Evolutionary conservation across 2,888 invertebrate genomes (phyloP), one percentile per base, ranked within the genome.

Genomic region (Dryobota labecula): DNA sequence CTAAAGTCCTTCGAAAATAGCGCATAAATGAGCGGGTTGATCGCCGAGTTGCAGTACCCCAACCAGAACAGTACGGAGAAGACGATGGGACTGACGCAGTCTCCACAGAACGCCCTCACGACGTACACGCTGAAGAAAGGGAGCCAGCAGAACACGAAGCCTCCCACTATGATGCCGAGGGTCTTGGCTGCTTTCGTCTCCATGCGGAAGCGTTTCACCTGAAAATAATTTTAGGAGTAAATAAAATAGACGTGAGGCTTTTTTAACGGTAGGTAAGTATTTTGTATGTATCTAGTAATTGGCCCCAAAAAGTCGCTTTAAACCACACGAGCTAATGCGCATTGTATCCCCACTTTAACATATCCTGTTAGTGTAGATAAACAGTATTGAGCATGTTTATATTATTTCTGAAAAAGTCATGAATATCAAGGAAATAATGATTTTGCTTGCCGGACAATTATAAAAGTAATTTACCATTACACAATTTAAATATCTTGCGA

Each of bases 121-220:
- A 99, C 97, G 93, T 99, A 99, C 95, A 99, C 98, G 58, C 99
- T 98, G 96, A 99, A 99, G 96, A 99, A 99, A 0, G 99, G 99
- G 70, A 99, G 96, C 99, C 99, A 99, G 93, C 99, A 99, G 89
- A 98, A 97, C 70, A 99, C 99, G 95, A 99, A 99, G 58, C 99
- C 98, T 1, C 99, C 99, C 6, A 99, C 99, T 80, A 99, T 99
- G 82, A 99, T 99, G 76, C 99, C 99, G 66, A 99, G 96, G 0
- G 99, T 99, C 93, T 99, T 99, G 2, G 99, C 99, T 0, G 99
- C 99, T 95, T 99, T 99, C 0, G 99, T 99, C 92, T 99, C 99
- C 98, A 99, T 98, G 7, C 98, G 97, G 92, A 99, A 99, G 61
- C 98, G 97, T 91, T 98, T 98, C 78, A 98, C 98, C 96, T 98